These are phyloP conservation scores for Anastrepha obliqua DNA, from an alignment of 1,140 invertebrate genomes.

Conservation along the genomic window DNA sequence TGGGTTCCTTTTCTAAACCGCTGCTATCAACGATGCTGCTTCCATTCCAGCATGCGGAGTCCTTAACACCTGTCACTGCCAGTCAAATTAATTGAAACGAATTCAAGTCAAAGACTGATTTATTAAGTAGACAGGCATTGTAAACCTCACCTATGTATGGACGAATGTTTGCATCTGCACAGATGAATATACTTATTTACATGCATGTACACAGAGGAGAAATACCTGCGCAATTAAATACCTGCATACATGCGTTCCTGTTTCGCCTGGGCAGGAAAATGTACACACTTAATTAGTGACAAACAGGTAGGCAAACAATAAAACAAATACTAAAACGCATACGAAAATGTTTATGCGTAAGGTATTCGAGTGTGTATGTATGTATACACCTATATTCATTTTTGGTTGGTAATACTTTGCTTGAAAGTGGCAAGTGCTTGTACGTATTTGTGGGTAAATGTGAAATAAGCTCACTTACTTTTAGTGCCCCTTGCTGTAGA, in stretches of 20 bases:
- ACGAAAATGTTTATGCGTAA: background rate
- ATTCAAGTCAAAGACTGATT: conserved; percentile 40
- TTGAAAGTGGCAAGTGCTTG: no score
- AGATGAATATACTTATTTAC: background rate
- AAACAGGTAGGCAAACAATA: background rate
- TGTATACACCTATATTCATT: no score
- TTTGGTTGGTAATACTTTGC: no score
- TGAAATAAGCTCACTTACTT: no score
- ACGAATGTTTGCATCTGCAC: background rate
- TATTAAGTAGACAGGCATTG: conserved; percentile 23
- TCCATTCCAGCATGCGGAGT: background rate
- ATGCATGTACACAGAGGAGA: background rate
- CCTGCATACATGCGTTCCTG: background rate
- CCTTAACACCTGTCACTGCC: conserved; percentile 34
- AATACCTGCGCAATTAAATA: background rate
- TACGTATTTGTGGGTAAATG: no score
- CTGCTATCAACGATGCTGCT: background rate
- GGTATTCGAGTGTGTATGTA: background rate
- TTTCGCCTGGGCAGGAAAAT: no score
- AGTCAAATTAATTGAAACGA: conserved; percentile 42
- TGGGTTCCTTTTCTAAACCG: background rate
- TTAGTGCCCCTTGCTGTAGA: no score
- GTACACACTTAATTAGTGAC: conserved; percentile 21
- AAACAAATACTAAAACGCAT: background rate
- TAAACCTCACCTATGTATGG: background rate